These are phyloP conservation scores for Diarsia mendica DNA, from an alignment of 2,888 invertebrate species.

Conservation along the genomic window DNA sequence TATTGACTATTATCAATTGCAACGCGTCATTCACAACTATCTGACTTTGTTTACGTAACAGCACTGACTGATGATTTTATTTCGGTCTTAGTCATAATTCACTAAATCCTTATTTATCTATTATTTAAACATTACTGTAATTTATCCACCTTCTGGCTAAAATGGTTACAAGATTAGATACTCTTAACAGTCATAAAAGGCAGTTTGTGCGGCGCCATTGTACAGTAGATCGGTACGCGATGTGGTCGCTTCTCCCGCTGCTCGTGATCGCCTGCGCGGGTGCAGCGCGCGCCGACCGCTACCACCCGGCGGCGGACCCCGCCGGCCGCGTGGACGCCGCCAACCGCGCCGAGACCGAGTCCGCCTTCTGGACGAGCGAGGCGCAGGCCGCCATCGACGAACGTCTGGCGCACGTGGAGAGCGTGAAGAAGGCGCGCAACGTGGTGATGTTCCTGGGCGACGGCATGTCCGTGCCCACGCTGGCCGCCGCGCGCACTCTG, in stretches of 20 bases:
- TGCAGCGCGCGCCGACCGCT: constrained; percentile 50
- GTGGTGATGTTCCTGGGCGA: constrained; percentile 94
- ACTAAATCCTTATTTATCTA: background rate
- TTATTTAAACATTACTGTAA: background rate
- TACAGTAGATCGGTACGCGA: constrained; percentile 23
- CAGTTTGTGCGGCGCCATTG: background rate
- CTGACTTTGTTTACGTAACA: constrained; percentile 9
- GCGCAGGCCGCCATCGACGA: constrained; percentile 82
- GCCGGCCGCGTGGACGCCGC: background rate
- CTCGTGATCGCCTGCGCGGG: constrained; percentile 6
- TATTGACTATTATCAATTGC: background rate
- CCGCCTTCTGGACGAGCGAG: constrained; percentile 83
- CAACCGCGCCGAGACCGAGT: constrained; percentile 54
- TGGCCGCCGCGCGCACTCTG: constrained; percentile 92
- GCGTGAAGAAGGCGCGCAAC: constrained; percentile 80
- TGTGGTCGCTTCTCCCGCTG: constrained; percentile 39
- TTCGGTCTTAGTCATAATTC: background rate
- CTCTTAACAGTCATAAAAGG: constrained; percentile 35
- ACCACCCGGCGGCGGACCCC: constrained; percentile 45
- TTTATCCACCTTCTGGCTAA: constrained; percentile 21
- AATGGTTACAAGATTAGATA: constrained; percentile 47
- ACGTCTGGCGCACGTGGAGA: constrained; percentile 65
- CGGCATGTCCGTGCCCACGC: constrained; percentile 93
- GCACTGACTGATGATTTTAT: background rate
- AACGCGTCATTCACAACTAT: constrained; percentile 31